Percentiles rank a stretch among this genome's conserved stretches.
Evolutionary conservation across 2,113 vertebrate species (phyloP).

Genomic region (Hippoglossus stenolepis): DNA sequence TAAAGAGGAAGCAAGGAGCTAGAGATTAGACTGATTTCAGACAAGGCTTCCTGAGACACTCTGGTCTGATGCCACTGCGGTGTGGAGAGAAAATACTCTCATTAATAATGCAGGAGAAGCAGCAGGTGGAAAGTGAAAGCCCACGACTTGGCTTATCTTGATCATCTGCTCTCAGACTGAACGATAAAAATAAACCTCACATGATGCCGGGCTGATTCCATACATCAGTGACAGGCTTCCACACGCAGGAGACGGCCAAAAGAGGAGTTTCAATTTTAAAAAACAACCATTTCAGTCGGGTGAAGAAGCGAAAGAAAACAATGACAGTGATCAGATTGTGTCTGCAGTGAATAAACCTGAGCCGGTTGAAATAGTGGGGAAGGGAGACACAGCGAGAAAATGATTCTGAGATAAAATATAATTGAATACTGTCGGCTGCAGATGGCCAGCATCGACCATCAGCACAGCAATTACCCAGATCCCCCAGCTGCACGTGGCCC

Average conservation of each 20-base stretch:
- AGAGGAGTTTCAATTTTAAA: background rate
- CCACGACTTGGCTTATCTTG: background rate
- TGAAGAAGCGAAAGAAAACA: background rate
- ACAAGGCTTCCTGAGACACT: background rate
- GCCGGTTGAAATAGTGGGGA: background rate
- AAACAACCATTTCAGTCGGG: background rate
- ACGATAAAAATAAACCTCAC: background rate
- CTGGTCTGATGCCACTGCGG: background rate
- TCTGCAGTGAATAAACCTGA: background rate
- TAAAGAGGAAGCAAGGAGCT: background rate
- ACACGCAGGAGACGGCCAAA: constrained; percentile 2
- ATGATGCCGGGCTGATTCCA: background rate
- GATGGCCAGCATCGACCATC: constrained; percentile 16
- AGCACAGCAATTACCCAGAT: constrained; percentile 80
- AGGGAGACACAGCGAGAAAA: background rate
- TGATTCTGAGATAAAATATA: constrained; percentile 45
- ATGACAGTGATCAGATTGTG: background rate
- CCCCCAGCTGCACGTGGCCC: constrained; percentile 87
- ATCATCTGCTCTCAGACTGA: background rate
- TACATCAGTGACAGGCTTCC: background rate
- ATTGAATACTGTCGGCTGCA: constrained; percentile 40
- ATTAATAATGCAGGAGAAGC: constrained; percentile 42
- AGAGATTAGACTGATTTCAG: background rate
- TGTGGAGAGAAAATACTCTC: background rate
- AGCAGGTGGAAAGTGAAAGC: constrained; percentile 47